Evolutionary conservation across 2,888 invertebrate genomes (phyloP).

Genomic region (Agrotis clavis): DNA sequence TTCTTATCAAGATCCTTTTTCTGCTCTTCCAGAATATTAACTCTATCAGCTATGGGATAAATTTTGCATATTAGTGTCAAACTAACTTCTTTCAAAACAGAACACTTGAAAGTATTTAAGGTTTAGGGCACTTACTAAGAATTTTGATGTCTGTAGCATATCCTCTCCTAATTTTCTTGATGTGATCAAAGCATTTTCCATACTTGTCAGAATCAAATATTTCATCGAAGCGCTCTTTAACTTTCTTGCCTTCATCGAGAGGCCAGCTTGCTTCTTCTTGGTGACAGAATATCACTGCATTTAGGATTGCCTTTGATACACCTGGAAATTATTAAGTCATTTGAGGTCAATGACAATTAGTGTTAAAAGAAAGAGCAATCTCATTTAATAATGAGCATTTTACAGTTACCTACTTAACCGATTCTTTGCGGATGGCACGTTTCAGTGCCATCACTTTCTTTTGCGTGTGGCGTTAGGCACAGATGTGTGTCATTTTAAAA

Average conservation of each 20-base stretch:
- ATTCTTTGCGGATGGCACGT: too few species aligned
- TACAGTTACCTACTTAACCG: background rate
- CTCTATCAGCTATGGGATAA: slow-evolving; percentile 84
- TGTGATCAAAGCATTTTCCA: slow-evolving; percentile 96
- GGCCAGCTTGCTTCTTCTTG: slow-evolving; percentile 99
- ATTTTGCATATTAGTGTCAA: background rate
- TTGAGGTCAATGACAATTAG: background rate
- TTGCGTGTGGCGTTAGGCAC: too few species aligned
- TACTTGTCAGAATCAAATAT: slow-evolving; percentile 99
- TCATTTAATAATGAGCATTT: background rate
- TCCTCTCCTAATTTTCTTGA: slow-evolving; percentile 93
- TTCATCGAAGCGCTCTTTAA: slow-evolving; percentile 99
- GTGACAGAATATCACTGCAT: slow-evolving; percentile 99
- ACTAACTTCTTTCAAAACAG: background rate
- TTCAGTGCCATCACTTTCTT: too few species aligned
- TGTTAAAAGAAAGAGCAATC: background rate
- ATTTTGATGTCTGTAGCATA: slow-evolving; percentile 88
- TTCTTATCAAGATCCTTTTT: slow-evolving; percentile 92
- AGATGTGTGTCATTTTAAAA: too few species aligned
- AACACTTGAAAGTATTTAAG: background rate
- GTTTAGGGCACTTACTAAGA: slow-evolving; percentile 80
- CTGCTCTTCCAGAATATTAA: slow-evolving; percentile 88
- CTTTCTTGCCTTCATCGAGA: slow-evolving; percentile 97
- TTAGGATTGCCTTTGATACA: slow-evolving; percentile 98
- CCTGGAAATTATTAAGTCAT: slow-evolving; percentile 90